Evolutionary conservation across 1,140 invertebrate genomes (phyloP).

Genomic region (Brachionus asplanchnoidis): DNA sequence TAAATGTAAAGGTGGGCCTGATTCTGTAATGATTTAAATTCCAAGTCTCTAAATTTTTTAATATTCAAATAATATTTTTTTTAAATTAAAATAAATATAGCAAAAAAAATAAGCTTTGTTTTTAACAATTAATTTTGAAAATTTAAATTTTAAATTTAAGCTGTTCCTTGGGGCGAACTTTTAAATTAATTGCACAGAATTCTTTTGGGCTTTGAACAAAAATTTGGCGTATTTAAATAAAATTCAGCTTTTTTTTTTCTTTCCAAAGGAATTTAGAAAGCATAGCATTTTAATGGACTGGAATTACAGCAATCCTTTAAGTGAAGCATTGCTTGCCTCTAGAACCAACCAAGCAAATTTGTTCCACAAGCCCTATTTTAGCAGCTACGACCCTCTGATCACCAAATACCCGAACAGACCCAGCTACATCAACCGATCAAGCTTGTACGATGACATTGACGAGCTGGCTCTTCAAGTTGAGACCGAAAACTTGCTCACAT

Average conservation of each 20-base stretch:
- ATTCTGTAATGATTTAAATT: not conserved
- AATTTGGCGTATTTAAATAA: not conserved
- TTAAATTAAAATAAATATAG: not conserved
- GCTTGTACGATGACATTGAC: constrained; percentile 18
- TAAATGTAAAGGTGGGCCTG: not conserved
- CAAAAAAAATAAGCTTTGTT: not conserved
- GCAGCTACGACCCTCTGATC: constrained; percentile 29
- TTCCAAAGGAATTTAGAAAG: not conserved
- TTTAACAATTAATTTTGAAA: not conserved
- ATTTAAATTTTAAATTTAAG: not conserved
- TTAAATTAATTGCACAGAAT: not conserved
- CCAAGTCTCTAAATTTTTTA: not conserved
- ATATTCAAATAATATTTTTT: not conserved
- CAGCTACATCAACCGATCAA: not conserved
- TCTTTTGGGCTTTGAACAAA: not conserved
- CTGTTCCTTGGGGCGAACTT: not conserved
- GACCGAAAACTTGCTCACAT: constrained; percentile 19
- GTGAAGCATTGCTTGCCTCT: constrained; percentile 18
- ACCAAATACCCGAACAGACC: not conserved
- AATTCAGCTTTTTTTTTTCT: not conserved
- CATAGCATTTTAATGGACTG: constrained; percentile 19
- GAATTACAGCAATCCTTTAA: constrained; percentile 32
- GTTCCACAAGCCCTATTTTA: not conserved
- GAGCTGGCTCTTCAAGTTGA: constrained; percentile 1
- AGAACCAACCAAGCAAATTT: not conserved